These are phyloP conservation scores for Napeogenes inachia DNA, from an alignment of 2,888 invertebrate species.

Conservation along the genomic window DNA sequence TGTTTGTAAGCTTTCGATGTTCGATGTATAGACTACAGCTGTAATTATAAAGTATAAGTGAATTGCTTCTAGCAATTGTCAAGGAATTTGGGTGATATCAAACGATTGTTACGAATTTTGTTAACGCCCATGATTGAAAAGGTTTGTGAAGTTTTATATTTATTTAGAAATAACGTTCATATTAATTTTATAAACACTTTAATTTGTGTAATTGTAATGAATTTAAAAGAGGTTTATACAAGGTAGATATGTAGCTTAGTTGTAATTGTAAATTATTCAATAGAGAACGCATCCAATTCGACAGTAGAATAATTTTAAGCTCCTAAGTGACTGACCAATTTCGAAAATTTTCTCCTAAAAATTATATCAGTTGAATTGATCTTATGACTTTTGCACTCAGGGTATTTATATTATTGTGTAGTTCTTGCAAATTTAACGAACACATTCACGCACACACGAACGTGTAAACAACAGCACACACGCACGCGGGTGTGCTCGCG, in stretches of 20 bases:
- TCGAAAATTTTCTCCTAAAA: conserved; percentile 56
- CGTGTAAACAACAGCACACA: background rate
- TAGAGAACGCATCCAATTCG: conserved; percentile 46
- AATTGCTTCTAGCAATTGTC: conserved; percentile 56
- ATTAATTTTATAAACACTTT: conserved; percentile 4
- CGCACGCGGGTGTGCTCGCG: too few relatives aligned
- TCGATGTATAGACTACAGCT: conserved; percentile 52
- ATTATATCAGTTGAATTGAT: conserved; percentile 53
- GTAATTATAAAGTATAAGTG: conserved; percentile 39
- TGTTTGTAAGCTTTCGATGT: conserved; percentile 69
- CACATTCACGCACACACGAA: conserved; percentile 8
- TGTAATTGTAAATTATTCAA: conserved; percentile 62
- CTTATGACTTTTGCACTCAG: conserved; percentile 75
- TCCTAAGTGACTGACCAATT: conserved; percentile 62
- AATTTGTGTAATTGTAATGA: conserved; percentile 47
- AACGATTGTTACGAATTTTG: conserved; percentile 39
- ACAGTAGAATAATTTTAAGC: conserved; percentile 65
- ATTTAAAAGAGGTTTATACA: conserved; percentile 77
- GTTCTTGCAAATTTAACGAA: background rate
- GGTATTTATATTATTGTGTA: conserved; percentile 56
- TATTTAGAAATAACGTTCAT: conserved; percentile 27
- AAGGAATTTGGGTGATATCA: conserved; percentile 77
- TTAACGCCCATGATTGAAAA: conserved; percentile 12
- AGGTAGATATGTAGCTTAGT: conserved; percentile 74
- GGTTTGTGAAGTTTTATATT: conserved; percentile 24